Percentiles rank a stretch among this genome's conserved stretches.
Evolutionary conservation across 2,113 vertebrate genomes (phyloP).

Genomic region (Cryptomyrus ogoouensis): DNA sequence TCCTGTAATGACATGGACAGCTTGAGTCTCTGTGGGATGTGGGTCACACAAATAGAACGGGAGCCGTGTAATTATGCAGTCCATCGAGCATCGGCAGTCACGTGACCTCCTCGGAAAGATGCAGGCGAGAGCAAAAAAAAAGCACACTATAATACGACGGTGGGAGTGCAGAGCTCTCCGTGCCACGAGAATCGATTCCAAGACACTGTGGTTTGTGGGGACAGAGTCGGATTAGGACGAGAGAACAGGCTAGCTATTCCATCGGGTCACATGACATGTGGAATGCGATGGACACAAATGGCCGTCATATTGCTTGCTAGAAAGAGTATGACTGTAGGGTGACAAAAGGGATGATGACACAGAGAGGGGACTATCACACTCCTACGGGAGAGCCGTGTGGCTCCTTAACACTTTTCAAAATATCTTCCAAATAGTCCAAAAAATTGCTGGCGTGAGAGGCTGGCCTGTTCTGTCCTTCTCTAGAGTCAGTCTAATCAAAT

Average conservation of each 20-base stretch:
- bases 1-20: not conserved
- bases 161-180: not conserved
- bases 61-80: conserved; percentile 10
- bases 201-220: not conserved
- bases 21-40: conserved; percentile 7
- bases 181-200: not conserved
- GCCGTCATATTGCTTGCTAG: not conserved
- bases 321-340: not conserved
- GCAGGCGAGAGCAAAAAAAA: not conserved
- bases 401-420: not conserved
- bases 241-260: not conserved
- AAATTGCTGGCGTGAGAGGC: not conserved
- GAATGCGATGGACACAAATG: not conserved
- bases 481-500: not conserved
- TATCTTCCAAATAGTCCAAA: not conserved
- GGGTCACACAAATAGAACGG: not conserved
- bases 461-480: not conserved
- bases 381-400: not conserved
- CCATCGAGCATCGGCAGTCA: not conserved
- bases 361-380: not conserved
- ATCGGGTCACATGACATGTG: not conserved
- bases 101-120: not conserved
- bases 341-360: not conserved
- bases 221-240: not conserved
- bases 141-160: not conserved